phyloP scores from a whole-genome alignment of 2,113 vertebrate genomes.

The Kryptolebias marmoratus region DNA sequence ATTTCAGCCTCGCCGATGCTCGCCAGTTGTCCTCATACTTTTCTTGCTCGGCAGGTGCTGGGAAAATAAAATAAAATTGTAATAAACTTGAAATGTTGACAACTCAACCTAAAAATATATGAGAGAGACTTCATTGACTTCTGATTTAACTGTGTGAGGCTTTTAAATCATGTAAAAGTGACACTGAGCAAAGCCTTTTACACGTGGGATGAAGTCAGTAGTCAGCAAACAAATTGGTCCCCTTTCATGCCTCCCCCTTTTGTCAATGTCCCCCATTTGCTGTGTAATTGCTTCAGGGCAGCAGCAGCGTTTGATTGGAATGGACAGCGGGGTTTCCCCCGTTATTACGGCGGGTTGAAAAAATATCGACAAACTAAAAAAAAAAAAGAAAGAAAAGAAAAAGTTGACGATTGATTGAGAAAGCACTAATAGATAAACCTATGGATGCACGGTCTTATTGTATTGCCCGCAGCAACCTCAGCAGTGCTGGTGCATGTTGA shows the following conservation, averaged over 20 bases:
- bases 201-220: constrained; percentile 83
- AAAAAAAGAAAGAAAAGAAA: constrained; percentile 16
- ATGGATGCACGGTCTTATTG: constrained; percentile 54
- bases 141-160: constrained; percentile 83
- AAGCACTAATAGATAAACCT: constrained; percentile 57
- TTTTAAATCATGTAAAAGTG: constrained; percentile 85
- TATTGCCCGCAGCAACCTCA: constrained; percentile 82
- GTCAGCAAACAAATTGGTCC: constrained; percentile 76
- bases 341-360: constrained; percentile 47
- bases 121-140: constrained; percentile 84
- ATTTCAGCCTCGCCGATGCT: constrained; percentile 75
- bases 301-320: constrained; percentile 73
- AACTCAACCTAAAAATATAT: constrained; percentile 88
- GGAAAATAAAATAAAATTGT: constrained; percentile 7
- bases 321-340: constrained; percentile 48
- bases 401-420: constrained; percentile 50
- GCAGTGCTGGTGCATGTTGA: constrained; percentile 80
- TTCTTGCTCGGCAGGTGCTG: constrained; percentile 47
- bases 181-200: constrained; percentile 76
- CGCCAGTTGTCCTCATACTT: constrained; percentile 26
- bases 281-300: constrained; percentile 83
- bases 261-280: constrained; percentile 77
- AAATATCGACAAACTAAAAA: constrained; percentile 30
- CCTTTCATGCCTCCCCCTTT: constrained; percentile 77
- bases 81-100: constrained; percentile 82